phyloP scores from a whole-genome alignment of 2,113 vertebrate species.

The Heteronetta atricapilla region DNA sequence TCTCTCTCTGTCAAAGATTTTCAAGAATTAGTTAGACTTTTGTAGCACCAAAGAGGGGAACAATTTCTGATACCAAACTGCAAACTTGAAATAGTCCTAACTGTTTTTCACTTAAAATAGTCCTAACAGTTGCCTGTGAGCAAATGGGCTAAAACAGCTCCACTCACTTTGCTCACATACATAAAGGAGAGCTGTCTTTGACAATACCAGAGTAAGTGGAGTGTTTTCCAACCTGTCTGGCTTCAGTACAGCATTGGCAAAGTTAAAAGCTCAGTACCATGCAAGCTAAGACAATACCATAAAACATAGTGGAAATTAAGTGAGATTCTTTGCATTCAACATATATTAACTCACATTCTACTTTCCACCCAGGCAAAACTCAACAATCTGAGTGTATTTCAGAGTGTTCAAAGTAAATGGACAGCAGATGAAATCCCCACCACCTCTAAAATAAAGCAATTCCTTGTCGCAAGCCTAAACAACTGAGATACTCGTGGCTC shows the following conservation, averaged over 20 bases:
- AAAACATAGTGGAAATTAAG: background rate
- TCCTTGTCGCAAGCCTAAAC: background rate
- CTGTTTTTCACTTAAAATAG: background rate
- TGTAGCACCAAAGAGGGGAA: background rate
- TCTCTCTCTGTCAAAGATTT: background rate
- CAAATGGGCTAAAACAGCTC: background rate
- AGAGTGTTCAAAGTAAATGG: background rate
- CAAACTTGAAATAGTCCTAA: background rate
- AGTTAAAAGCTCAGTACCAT: background rate
- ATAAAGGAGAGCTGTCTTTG: background rate
- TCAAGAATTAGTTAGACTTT: background rate
- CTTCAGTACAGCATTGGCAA: background rate
- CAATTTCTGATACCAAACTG: background rate
- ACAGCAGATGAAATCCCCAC: background rate
- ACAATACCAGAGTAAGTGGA: background rate
- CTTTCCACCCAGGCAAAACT: background rate
- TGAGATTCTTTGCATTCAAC: background rate
- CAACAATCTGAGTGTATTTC: background rate
- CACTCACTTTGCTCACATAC: background rate
- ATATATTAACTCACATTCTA: background rate
- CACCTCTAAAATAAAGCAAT: background rate
- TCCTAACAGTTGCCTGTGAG: background rate
- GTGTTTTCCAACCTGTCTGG: background rate
- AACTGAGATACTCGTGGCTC: conserved; percentile 3
- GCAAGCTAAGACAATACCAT: background rate